Evolutionary conservation across 2,888 invertebrate species (phyloP).

Genomic region (Eupeodes luniger): DNA sequence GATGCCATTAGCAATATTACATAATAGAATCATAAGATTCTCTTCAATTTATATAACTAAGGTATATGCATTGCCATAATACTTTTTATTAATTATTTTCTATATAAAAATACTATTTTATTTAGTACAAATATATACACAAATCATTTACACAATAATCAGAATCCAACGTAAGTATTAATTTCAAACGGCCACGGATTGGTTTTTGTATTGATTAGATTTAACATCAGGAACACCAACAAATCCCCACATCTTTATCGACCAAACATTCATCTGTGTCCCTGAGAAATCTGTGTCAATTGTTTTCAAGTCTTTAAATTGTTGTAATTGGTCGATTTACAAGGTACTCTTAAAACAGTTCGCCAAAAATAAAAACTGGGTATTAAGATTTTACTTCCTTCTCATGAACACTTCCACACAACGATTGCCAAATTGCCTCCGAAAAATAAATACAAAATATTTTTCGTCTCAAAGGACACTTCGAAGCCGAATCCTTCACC

Average conservation of each 20-base stretch:
- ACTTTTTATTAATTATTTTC: background rate
- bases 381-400: background rate
- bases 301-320: background rate
- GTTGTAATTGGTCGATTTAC: conserved; percentile 34
- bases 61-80: too few species aligned
- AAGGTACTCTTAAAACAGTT: conserved; percentile 42
- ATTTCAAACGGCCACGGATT: background rate
- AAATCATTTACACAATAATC: conserved; percentile 14
- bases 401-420: conserved; percentile 94
- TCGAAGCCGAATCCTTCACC: conserved; percentile 98
- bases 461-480: conserved; percentile 95
- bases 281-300: conserved; percentile 53
- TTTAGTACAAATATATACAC: conserved; percentile 59
- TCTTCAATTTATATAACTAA: too few species aligned
- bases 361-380: conserved; percentile 18
- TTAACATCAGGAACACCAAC: conserved; percentile 20
- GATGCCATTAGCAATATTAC: too few species aligned
- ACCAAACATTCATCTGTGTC: conserved; percentile 50
- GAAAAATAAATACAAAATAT: conserved; percentile 94
- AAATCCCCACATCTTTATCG: conserved; percentile 46
- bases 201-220: conserved; percentile 29
- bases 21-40: too few species aligned
- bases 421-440: conserved; percentile 95
- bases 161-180: background rate
- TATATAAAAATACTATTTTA: conserved; percentile 60